These are phyloP conservation scores for Euleptes europaea DNA, from an alignment of 2,113 vertebrate species.

Conservation along the genomic window DNA sequence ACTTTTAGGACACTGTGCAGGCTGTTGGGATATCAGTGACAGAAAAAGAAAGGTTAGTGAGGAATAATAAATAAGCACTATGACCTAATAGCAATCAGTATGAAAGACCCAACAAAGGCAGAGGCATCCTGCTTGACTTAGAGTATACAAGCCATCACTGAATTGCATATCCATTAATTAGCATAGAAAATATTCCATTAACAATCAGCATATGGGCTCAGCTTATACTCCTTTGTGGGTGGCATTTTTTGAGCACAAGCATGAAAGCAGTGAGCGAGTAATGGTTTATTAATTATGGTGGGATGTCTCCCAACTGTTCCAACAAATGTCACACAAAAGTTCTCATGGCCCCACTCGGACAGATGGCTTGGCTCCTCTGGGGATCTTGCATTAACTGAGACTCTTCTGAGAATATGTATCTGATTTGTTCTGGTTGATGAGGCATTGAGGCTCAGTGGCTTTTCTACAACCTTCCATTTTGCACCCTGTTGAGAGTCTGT, in stretches of 20 bases:
- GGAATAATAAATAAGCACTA: not conserved
- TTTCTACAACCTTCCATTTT: slow-evolving; percentile 2
- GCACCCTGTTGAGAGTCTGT: not conserved
- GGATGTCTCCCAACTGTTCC: slow-evolving; percentile 10
- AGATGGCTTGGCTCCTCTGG: not conserved
- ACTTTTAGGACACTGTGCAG: not conserved
- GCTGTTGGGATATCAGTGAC: not conserved
- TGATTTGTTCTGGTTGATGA: slow-evolving; percentile 20
- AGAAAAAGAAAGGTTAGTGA: not conserved
- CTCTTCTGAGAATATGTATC: not conserved
- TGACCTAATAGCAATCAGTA: not conserved
- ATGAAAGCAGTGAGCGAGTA: not conserved
- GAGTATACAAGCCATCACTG: accelerated
- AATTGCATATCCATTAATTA: not conserved
- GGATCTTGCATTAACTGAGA: not conserved
- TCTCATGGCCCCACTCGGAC: not conserved
- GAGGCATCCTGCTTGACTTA: not conserved
- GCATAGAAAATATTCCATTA: not conserved
- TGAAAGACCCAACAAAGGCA: not conserved
- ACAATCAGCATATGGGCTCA: not conserved
- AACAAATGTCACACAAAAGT: not conserved
- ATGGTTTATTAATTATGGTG: slow-evolving; percentile 33
- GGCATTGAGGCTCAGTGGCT: not conserved
- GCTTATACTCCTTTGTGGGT: not conserved
- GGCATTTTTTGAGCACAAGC: not conserved